Conservation (phyloP, 2,888 invertebrate species). For the Mactromeris polynyma region DNA sequence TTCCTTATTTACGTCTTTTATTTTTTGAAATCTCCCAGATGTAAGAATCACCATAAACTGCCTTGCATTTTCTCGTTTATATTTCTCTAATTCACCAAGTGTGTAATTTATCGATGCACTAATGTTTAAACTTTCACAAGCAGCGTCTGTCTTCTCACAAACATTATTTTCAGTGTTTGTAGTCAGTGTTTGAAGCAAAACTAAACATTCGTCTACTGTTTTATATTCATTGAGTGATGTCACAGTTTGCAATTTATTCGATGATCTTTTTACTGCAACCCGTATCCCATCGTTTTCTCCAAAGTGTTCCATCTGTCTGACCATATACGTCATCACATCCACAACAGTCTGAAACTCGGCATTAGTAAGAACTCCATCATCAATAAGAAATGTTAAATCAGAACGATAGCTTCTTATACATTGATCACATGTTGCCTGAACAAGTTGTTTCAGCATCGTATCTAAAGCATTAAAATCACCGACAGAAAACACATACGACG, state of each 20-base stretch:
- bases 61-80: background rate
- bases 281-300: background rate
- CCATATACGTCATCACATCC: background rate
- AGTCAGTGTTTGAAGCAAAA: background rate
- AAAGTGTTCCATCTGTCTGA: background rate
- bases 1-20: background rate
- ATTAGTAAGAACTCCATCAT: background rate
- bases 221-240: background rate
- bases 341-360: conserved; percentile 10
- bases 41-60: conserved; percentile 5
- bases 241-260: background rate
- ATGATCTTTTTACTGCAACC: background rate
- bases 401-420: conserved; percentile 2
- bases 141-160: background rate
- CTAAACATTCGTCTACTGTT: background rate
- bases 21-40: conserved; percentile 21
- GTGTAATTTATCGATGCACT: conserved; percentile 13
- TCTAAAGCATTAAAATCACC: conserved; percentile 8
- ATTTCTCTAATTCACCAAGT: background rate
- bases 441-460: conserved; percentile 27
- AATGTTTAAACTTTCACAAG: background rate
- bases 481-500: conserved; percentile 30
- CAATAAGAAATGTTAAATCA: conserved; percentile 18
- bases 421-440: conserved; percentile 30
- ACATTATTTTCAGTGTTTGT: background rate